Evolutionary conservation across 2,113 vertebrate genomes (phyloP).

Genomic region (Danionella cerebrum): DNA sequence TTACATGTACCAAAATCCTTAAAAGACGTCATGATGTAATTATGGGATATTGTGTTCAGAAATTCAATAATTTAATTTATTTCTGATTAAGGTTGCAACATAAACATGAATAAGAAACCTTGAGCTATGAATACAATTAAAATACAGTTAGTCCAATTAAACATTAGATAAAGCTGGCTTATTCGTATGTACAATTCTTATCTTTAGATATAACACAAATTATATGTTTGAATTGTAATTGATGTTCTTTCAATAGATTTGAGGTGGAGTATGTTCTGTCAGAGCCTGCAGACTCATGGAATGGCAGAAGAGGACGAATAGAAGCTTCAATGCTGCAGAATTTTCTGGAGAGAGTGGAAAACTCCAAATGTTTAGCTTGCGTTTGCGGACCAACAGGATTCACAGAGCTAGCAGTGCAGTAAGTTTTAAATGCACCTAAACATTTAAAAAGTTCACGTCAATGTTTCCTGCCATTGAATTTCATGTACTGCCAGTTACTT

Average conservation of each 20-base stretch:
- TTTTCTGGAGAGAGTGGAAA: slow-evolving; percentile 59
- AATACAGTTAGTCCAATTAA: no score
- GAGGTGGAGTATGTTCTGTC: slow-evolving; percentile 83
- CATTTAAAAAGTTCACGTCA: not conserved
- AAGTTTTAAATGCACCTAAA: slow-evolving; percentile 51
- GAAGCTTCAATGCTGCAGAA: slow-evolving; percentile 68
- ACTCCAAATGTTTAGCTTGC: slow-evolving; percentile 73
- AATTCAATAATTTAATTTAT: no score
- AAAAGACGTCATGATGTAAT: no score
- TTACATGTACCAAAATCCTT: no score
- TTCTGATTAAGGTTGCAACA: no score
- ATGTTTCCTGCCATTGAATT: no score
- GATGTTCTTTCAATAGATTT: slow-evolving; percentile 70
- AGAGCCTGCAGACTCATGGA: slow-evolving; percentile 70
- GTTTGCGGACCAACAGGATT: slow-evolving; percentile 84
- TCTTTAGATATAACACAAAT: no score
- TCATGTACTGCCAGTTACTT: not conserved
- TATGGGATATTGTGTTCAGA: no score
- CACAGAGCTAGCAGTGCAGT: slow-evolving; percentile 77
- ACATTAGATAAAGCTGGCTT: no score
- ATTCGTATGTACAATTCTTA: no score
- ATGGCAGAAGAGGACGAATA: slow-evolving; percentile 71
- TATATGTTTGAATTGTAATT: not conserved
- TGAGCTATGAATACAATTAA: no score
- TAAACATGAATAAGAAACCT: no score